Base-by-base conservation (phyloP, 2,888 invertebrate species). In the Ethmia dodecea region DNA sequence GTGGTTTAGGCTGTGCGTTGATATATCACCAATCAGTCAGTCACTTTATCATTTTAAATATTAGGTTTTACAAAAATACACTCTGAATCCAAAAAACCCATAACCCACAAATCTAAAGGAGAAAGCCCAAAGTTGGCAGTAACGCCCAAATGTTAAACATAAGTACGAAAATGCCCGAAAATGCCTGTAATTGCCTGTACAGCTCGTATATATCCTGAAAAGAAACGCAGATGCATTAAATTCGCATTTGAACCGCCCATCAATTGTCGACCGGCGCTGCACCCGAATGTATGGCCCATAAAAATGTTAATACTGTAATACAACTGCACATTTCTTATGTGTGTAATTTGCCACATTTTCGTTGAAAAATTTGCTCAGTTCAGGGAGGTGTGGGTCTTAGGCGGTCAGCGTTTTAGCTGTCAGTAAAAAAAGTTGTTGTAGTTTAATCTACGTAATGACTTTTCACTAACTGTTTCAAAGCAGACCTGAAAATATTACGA, bases 231-330 rank as follows among this genome's bases (percentile, higher is more conserved):
- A 68, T 60, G 51, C 66, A 70, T 72, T 74, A 75, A 75, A 70
- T 57, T 54, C 56, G 60, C 67, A 76, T 80, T 67, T 54, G 50
- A 53, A 47, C 55, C 49, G 47, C 37, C 68, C 75, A 81, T 83
- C 80, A 78, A 81, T 80, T 80, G 65, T 59, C 49, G 42, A 54
- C 43, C 57, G 60, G 63, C 60, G 77, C 68, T 59, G 70, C 67
- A 60, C 62, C 60, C 59, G 48, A 70, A 83, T 76, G 73, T 80
- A 86, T 78, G 49, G 78, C 61, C 80, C 70, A 81, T 84, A 80
- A 83, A 83, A 76, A 83, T 83, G 83, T 81, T 78, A 84, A 86
- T 86, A 75, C 77, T 45, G 60, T 72, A 78, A 80, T 83, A 73
- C 75, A 68, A 80, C 63, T 79, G 83, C 77, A 75, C 83, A 77